Base-by-base conservation (phyloP, 2,113 vertebrate species). In the Rhizomys pruinosus region DNA sequence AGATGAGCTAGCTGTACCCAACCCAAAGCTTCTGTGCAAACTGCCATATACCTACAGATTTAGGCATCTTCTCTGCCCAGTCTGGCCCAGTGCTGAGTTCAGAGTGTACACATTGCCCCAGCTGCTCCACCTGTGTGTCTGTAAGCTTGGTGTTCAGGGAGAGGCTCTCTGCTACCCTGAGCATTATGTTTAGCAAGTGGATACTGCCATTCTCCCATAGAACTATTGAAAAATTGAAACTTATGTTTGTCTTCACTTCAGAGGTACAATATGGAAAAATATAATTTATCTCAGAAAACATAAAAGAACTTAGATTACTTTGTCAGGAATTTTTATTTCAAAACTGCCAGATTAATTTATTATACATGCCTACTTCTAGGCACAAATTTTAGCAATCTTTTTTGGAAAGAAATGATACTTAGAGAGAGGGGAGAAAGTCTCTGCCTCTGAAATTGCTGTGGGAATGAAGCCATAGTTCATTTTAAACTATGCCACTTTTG, bases 311-410 rank as follows among this genome's bases (percentile, higher is more conserved):
- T 94, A 37, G 44, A 90, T 93, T 90, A 92, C 59, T 90, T 84
- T 87, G 34, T 84, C 86, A 47, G 84, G 66, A 39, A 86, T 89
- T 95, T 94, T 79, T 93, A 94, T 80, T 96, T 97, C 91, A 72
- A 82, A 96, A 84, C 59, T 89, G 63, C 59, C 92, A 93, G 74
- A 87, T 63, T 91, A 89, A 94, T 93, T 89, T 61, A 87, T 87
- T 55, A 81, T 77, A 79, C 34, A 90, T 89, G 52, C 42, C 81
- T 93, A 80, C 22, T 91, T 80, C n/a, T 81, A 90, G 82, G 68
- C 47, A 88, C 85, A 84, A 92, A n/a, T 89, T 91, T 81, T 74
- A 88, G 47, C 47, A 73, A 93, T 94, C 77, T 93, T 96, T 91
- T 92, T 95, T 95, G 44, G 63, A 74, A 93, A 95, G 37, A 72